Conservation (phyloP, 2,113 vertebrate species). For the Saccopteryx bilineata region DNA sequence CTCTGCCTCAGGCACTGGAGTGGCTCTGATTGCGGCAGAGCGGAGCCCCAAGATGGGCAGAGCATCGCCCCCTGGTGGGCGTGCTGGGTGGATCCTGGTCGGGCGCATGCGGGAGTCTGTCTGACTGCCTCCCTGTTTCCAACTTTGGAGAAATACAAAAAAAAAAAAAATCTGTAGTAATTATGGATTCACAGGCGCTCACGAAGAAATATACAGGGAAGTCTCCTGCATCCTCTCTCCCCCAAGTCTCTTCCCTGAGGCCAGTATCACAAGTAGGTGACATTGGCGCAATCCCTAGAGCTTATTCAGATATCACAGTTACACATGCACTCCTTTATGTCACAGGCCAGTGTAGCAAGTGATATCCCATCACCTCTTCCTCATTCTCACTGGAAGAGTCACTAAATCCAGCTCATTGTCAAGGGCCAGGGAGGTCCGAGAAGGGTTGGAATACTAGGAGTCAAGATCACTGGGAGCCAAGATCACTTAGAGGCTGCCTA, state of each 20-base stretch:
- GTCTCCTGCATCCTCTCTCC: not conserved
- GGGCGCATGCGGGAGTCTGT: too few species aligned
- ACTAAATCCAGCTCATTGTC: not conserved
- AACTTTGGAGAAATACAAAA: too few species aligned
- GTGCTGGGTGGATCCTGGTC: too few species aligned
- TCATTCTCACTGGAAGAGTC: not conserved
- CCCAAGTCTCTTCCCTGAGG: not conserved
- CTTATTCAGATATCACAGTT: not conserved
- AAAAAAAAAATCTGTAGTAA: not conserved
- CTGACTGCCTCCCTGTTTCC: too few species aligned
- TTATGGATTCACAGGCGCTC: not conserved
- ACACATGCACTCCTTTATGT: not conserved
- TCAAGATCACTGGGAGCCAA: not conserved
- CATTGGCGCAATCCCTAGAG: not conserved
- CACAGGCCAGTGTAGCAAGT: not conserved
- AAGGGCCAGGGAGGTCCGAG: not conserved
- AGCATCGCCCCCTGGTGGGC: too few species aligned
- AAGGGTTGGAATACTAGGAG: not conserved
- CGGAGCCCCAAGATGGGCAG: too few species aligned
- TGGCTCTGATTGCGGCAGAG: too few species aligned
- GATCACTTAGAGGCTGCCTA: not conserved
- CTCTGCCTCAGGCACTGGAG: too few species aligned
- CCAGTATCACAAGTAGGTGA: not conserved
- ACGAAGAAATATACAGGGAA: not conserved
- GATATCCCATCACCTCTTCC: not conserved